Conservation (phyloP, 1,140 invertebrate species). For the Eriocheir sinensis region DNA sequence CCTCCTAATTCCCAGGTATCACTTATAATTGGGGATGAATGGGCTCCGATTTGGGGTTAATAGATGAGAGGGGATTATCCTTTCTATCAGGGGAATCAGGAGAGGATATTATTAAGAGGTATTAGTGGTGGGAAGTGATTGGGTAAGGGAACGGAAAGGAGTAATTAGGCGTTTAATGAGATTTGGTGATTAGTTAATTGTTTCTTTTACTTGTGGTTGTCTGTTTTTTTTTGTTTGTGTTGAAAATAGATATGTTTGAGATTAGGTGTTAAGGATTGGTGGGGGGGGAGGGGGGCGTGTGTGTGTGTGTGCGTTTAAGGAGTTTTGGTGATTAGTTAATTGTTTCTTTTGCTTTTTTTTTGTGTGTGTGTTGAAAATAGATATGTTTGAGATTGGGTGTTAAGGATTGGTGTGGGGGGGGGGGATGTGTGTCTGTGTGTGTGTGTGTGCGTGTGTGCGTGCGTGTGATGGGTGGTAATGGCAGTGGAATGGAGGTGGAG, state of each 20-base stretch:
- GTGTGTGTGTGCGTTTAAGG: neutral
- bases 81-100: too few species aligned
- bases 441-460: constrained; percentile 3
- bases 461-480: neutral
- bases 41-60: too few species aligned
- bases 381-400: neutral
- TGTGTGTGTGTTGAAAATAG: constrained; percentile 23
- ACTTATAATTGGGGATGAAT: too few species aligned
- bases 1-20: too few species aligned
- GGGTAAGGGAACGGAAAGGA: neutral
- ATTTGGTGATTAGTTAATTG: neutral
- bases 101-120: too few species aligned
- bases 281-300: neutral
- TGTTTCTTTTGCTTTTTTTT: neutral
- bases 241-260: neutral
- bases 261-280: neutral
- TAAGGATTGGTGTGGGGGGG: neutral
- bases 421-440: neutral
- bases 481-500: neutral
- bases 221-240: neutral
- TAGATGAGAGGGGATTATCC: too few species aligned
- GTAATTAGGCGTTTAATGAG: neutral
- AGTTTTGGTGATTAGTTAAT: neutral
- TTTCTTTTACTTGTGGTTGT: neutral
- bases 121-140: neutral